These are phyloP conservation scores for Apodemus agrarius DNA, from an alignment of 2,797 vertebrate species.

Conservation along the genomic window DNA sequence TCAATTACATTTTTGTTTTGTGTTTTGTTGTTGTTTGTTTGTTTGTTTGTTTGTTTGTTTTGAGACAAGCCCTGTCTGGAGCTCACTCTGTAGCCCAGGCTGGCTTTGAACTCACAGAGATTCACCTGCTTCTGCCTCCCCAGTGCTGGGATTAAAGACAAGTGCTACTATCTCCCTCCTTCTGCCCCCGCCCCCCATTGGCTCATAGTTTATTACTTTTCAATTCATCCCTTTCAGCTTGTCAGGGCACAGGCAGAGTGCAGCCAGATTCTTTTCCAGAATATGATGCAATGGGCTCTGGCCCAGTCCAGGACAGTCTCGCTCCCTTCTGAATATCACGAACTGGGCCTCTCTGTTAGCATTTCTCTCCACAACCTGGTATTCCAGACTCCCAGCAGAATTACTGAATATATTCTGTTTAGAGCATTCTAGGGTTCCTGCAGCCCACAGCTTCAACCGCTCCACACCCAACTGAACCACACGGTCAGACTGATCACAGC, in stretches of 20 bases:
- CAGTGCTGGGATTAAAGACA: background rate
- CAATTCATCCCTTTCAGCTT: background rate
- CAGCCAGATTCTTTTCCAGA: background rate
- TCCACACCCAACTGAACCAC: background rate
- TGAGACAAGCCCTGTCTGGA: background rate
- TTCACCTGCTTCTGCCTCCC: background rate
- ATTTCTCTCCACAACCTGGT: background rate
- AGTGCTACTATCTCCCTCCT: background rate
- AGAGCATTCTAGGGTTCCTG: background rate
- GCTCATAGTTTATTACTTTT: background rate
- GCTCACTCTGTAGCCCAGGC: background rate
- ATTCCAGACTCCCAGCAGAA: background rate
- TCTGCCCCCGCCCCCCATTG: too few species aligned
- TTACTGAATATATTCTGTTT: background rate
- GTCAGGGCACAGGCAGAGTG: background rate
- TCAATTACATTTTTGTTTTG: background rate
- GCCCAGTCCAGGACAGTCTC: background rate
- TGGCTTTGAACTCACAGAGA: background rate
- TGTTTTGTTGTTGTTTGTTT: background rate
- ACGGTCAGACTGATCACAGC: background rate
- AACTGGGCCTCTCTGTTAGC: background rate
- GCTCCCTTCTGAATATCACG: background rate
- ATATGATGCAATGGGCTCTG: background rate
- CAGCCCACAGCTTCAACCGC: background rate
- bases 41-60: background rate